phyloP scores from a whole-genome alignment of 2,113 vertebrate species.

The Ploceus nigricollis region DNA sequence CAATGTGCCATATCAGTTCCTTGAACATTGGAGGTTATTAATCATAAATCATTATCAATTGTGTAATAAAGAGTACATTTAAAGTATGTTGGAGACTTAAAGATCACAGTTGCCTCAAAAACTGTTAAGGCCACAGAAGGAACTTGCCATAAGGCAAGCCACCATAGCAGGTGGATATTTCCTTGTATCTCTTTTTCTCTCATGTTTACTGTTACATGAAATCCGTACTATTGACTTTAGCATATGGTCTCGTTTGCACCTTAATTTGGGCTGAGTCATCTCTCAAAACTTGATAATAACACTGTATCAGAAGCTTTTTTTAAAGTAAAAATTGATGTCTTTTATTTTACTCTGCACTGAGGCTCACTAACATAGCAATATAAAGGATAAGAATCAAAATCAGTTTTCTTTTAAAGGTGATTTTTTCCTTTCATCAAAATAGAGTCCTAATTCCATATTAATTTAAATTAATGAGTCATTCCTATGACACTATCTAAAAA shows the following conservation, averaged over 20 bases:
- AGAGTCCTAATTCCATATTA: neutral
- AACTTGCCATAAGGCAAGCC: neutral
- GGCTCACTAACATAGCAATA: neutral
- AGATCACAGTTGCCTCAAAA: neutral
- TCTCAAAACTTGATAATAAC: neutral
- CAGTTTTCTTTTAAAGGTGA: neutral
- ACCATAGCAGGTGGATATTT: neutral
- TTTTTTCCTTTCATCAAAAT: neutral
- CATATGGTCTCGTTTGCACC: accelerated
- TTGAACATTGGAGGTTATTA: neutral
- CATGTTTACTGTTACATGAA: neutral
- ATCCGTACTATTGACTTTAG: neutral
- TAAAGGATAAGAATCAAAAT: neutral
- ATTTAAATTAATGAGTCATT: neutral
- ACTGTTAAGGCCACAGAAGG: neutral
- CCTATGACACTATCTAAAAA: neutral
- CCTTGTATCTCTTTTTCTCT: neutral
- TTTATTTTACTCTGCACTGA: neutral
- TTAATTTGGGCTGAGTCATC: neutral
- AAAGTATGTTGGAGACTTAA: neutral
- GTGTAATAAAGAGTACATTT: neutral
- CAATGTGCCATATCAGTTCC: neutral
- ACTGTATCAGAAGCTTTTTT: neutral
- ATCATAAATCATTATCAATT: neutral
- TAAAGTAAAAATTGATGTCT: neutral